Percentiles rank a stretch among this genome's conserved stretches.
phyloP scores from a whole-genome alignment of 2,888 invertebrate species.

The Rhagonycha fulva region DNA sequence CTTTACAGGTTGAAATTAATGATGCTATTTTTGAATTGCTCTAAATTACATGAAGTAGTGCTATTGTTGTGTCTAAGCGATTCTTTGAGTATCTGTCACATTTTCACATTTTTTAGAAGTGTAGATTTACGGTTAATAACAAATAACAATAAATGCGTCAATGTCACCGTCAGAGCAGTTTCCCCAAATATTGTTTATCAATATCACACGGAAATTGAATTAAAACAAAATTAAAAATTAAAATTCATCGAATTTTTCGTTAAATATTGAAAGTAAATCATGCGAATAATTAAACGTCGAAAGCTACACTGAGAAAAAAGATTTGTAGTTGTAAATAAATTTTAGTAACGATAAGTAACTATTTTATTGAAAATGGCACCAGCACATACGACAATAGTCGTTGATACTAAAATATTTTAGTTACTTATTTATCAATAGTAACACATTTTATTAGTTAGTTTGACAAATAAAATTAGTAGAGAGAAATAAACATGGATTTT shows the following conservation, averaged over 20 bases:
- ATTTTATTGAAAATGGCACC: too few relatives aligned
- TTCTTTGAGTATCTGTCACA: not conserved
- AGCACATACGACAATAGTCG: too few relatives aligned
- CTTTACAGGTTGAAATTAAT: not conserved
- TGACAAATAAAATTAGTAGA: too few relatives aligned
- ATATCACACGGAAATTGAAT: constrained; percentile 6
- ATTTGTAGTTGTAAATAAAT: too few relatives aligned
- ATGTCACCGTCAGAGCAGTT: not conserved
- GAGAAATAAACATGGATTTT: too few relatives aligned
- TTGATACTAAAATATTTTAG: too few relatives aligned
- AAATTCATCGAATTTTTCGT: not conserved
- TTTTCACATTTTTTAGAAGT: not conserved
- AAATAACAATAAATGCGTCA: not conserved
- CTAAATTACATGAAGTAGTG: not conserved
- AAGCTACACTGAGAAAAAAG: too few relatives aligned
- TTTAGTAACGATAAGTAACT: too few relatives aligned
- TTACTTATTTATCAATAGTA: too few relatives aligned
- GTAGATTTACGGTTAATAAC: not conserved
- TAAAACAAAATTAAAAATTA: not conserved
- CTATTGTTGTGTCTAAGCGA: not conserved
- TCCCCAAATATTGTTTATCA: not conserved
- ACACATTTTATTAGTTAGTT: too few relatives aligned
- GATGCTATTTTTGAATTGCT: not conserved
- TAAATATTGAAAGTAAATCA: not conserved
- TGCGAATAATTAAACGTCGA: constrained; percentile 10